Evolutionary conservation across 2,888 invertebrate genomes (phyloP), one percentile per base, ranked within the genome.

Genomic region (Drosophila tanythrix): DNA sequence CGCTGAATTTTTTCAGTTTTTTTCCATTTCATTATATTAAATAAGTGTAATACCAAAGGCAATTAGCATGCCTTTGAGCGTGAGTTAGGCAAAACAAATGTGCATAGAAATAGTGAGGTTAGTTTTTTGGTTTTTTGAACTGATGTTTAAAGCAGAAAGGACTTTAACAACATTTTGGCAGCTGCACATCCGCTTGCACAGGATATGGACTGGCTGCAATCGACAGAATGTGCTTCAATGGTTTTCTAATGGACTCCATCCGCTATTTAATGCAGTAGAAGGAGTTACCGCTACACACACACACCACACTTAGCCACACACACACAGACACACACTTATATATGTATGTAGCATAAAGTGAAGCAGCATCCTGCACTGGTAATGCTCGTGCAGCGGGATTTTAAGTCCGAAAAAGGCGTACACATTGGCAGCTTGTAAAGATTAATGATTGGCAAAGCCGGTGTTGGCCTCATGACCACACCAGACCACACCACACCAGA

Each of bases 181-280:
- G 73, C 70, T 84, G 88, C 71, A 81, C 74, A 77, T 74, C 82
- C 88, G 70, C 55, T 55, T 64, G 62, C 67, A 29, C 82, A 72
- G 89, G 79, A 85, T 89, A 72, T 85, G 73, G 56, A 84, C 72
- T 72, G 71, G 74, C 86, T 90, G 90, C 87, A 88, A 90, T 90
- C 87, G 89, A 83, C 89, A 82, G 80, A 88, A 87, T 89, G 89
- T 86, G 90, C 89, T 87, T 87, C 90, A 87, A 87, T 87, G 86
- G 80, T 78, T 87, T 87, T 90, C 87, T 90, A 87, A 87, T 87
- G 87, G 87, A 87, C 90, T 90, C 70, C 72, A 85, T 86, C 90
- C 88, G 90, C 90, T 78, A 71, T 88, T 85, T 89, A 89, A 85
- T 88, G 83, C 88, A 85, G 27, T 25, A 8, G 21, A 25, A 4